phyloP scores from a whole-genome alignment of 2,888 invertebrate genomes.

The Anarsia innoxiella region DNA sequence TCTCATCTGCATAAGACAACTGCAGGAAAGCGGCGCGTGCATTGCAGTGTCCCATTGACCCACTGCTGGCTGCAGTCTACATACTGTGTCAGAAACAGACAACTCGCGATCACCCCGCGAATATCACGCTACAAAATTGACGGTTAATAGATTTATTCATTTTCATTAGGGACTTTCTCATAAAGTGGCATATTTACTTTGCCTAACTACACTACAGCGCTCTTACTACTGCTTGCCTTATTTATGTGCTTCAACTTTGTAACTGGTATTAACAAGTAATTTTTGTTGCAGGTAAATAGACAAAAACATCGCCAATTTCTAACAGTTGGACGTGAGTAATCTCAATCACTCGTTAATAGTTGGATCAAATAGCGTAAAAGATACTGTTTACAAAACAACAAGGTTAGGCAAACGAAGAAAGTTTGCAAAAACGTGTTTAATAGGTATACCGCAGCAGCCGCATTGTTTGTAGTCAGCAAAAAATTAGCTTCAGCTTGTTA shows the following conservation, averaged over 20 bases:
- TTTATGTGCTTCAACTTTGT: too few species aligned
- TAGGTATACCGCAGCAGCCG: constrained; percentile 34
- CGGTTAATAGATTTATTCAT: constrained; percentile 17
- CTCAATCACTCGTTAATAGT: constrained; percentile 7
- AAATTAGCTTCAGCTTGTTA: constrained; percentile 21
- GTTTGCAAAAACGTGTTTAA: constrained; percentile 40
- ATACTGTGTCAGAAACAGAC: constrained; percentile 42
- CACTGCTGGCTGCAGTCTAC: constrained; percentile 49
- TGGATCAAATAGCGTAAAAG: constrained; percentile 22
- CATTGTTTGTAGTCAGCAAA: constrained; percentile 36
- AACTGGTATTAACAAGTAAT: too few species aligned
- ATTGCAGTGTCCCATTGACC: constrained; percentile 54
- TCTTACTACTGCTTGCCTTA: too few species aligned
- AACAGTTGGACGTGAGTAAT: constrained; percentile 10
- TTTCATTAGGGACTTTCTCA: constrained; percentile 3
- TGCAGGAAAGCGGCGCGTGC: constrained; percentile 56
- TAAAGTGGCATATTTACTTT: neutral
- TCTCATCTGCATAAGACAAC: constrained; percentile 50
- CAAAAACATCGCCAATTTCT: constrained; percentile 9
- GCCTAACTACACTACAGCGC: too few species aligned
- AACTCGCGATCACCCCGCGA: constrained; percentile 46
- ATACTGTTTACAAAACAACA: constrained; percentile 26
- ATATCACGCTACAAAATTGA: constrained; percentile 44
- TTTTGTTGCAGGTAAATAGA: constrained; percentile 15
- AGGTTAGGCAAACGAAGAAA: constrained; percentile 38